These are phyloP conservation scores for Pseudomyrmex sp. DNA, from an alignment of 1,140 invertebrate species.

Conservation along the genomic window DNA sequence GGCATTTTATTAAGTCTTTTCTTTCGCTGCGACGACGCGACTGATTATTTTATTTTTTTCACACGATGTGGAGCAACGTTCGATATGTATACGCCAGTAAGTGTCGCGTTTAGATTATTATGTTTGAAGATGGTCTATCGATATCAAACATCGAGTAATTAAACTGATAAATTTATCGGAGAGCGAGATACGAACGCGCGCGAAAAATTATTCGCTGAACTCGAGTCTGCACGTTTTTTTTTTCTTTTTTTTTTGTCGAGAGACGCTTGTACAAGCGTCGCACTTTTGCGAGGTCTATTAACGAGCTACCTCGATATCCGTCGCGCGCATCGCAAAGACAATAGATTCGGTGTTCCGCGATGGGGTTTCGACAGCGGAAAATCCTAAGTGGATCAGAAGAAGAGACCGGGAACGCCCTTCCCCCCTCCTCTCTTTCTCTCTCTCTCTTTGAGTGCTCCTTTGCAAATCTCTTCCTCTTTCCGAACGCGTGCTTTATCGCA, in stretches of 20 bases:
- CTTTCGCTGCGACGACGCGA: background rate
- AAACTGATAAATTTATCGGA: too few species aligned
- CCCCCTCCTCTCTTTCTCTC: too few species aligned
- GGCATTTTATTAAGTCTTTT: constrained; percentile 35
- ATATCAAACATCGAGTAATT: too few species aligned
- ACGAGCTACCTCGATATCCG: constrained; percentile 4
- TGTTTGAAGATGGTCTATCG: too few species aligned
- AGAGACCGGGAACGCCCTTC: background rate
- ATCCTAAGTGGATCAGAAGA: constrained; percentile 49
- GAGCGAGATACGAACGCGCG: too few species aligned
- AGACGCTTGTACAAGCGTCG: background rate
- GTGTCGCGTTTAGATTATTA: too few species aligned
- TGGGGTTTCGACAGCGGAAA: constrained; percentile 37
- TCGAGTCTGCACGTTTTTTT: background rate
- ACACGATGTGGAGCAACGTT: too few species aligned
- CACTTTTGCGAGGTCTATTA: constrained; percentile 6
- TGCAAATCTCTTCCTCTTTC: constrained; percentile 35
- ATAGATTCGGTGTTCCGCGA: constrained; percentile 21
- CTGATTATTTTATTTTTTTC: constrained; percentile 35
- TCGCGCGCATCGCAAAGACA: constrained; percentile 20
- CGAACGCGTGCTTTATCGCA: constrained; percentile 46
- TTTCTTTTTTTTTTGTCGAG: background rate
- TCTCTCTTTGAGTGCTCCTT: constrained; percentile 34
- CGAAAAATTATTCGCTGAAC: background rate
- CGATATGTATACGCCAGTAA: too few species aligned